Evolutionary conservation across 2,888 invertebrate species (phyloP).

Genomic region (Hipparchia semele): DNA sequence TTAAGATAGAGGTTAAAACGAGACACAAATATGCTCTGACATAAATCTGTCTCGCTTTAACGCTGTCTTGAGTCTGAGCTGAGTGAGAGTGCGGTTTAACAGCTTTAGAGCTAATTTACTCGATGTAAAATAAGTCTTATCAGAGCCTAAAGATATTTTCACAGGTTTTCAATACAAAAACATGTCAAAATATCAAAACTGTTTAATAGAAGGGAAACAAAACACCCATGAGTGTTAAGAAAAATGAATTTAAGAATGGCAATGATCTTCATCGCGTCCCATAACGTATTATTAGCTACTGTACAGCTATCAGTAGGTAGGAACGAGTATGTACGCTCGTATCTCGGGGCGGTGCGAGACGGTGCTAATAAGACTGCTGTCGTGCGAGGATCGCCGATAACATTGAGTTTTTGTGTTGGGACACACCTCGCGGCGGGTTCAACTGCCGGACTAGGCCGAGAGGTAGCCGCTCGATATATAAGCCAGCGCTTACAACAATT

Average conservation of each 20-base stretch:
- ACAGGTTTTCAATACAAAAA: too few relatives aligned
- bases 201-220: too few relatives aligned
- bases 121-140: too few relatives aligned
- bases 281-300: not conserved
- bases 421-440: constrained; percentile 60
- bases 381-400: constrained; percentile 30
- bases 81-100: too few relatives aligned
- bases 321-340: not conserved
- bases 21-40: too few relatives aligned
- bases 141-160: too few relatives aligned
- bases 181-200: too few relatives aligned
- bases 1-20: too few relatives aligned
- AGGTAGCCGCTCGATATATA: not conserved
- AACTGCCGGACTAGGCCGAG: constrained; percentile 17
- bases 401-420: constrained; percentile 60
- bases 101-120: too few relatives aligned
- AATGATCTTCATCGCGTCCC: constrained; percentile 1
- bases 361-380: constrained; percentile 21
- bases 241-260: not conserved
- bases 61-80: too few relatives aligned
- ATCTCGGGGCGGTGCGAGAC: not conserved
- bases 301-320: not conserved
- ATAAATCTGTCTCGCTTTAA: too few relatives aligned
- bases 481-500: too few relatives aligned
- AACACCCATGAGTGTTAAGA: not conserved